Percentiles rank a stretch among this genome's conserved stretches.
Evolutionary conservation across 2,113 vertebrate genomes (phyloP).

Genomic region (Calyptommatus sinebrachiatus): DNA sequence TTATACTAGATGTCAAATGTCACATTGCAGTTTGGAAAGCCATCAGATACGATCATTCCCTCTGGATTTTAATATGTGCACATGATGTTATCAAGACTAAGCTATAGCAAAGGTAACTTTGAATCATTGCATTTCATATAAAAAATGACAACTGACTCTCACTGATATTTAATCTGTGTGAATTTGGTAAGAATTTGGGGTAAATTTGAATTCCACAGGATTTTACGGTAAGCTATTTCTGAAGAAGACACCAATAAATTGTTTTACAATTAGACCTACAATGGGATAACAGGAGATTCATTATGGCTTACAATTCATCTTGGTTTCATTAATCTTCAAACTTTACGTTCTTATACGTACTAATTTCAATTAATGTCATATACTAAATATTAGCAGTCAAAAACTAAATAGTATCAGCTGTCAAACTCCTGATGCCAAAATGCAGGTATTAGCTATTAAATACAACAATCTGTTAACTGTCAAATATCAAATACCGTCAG

Average conservation of each 20-base stretch:
- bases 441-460: constrained; percentile 4
- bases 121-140: not conserved
- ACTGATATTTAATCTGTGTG: not conserved
- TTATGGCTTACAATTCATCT: not conserved
- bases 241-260: not conserved
- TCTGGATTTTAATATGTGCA: not conserved
- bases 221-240: not conserved
- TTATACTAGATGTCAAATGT: no score
- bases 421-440: not conserved
- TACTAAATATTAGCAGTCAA: constrained; percentile 1
- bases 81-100: not conserved
- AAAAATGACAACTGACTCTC: not conserved
- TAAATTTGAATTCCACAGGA: not conserved
- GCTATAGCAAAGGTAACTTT: not conserved
- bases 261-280: not conserved
- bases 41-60: not conserved
- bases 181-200: not conserved
- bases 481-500: constrained; percentile 6
- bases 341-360: not conserved
- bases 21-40: not conserved
- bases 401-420: not conserved
- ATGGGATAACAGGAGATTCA: not conserved
- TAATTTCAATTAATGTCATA: not conserved
- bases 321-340: not conserved
- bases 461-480: not conserved